These are phyloP conservation scores for Ceuthmochares aereus DNA, from an alignment of 2,113 vertebrate species.

Conservation along the genomic window DNA sequence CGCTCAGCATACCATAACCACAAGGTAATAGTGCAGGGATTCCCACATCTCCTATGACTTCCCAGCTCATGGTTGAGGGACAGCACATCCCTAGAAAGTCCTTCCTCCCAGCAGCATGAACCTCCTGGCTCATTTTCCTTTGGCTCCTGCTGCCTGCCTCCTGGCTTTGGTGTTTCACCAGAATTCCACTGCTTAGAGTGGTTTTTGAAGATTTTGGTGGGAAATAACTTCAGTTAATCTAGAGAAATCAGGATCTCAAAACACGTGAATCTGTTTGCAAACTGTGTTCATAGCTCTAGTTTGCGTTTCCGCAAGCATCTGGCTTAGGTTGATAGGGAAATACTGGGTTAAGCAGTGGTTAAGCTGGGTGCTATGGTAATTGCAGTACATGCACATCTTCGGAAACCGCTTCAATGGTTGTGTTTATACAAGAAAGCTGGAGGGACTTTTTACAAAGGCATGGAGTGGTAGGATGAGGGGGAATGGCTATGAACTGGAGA, in stretches of 20 bases:
- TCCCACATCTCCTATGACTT: neutral
- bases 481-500: too few relatives aligned
- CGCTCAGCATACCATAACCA: slow-evolving; percentile 97
- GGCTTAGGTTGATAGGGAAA: neutral
- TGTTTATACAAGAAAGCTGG: too few relatives aligned
- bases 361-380: rapidly evolving
- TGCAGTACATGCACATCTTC: neutral
- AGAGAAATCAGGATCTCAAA: neutral
- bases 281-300: neutral
- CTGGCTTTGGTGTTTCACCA: neutral
- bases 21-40: slow-evolving; percentile 80
- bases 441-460: too few relatives aligned
- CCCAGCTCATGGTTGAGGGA: neutral
- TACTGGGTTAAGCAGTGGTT: neutral
- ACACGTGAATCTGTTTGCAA: neutral
- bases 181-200: neutral
- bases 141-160: neutral
- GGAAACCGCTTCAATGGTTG: too few relatives aligned
- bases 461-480: too few relatives aligned
- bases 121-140: neutral
- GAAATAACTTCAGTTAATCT: neutral
- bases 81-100: neutral
- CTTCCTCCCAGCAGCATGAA: neutral
- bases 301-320: neutral
- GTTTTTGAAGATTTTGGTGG: neutral